Conservation (phyloP, 1,140 invertebrate genomes). For the Penaeus japonicus region DNA sequence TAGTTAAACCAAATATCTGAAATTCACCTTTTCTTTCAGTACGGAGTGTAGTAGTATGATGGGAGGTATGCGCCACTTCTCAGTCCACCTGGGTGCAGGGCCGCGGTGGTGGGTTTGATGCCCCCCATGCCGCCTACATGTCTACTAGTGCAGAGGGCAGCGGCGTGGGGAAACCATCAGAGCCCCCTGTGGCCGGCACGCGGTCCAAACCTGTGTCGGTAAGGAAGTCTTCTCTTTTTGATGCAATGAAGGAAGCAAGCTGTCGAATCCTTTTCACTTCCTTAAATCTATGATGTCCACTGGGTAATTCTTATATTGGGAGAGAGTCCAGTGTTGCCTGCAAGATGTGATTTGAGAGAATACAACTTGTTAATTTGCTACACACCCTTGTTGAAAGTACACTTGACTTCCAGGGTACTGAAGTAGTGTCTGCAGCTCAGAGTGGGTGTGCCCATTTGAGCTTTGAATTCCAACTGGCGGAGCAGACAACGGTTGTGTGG, state of each 20-base stretch:
- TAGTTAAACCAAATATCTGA: no score
- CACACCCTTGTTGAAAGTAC: no score
- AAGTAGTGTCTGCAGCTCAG: slow-evolving; percentile 53
- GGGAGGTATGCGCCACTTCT: slow-evolving; percentile 69
- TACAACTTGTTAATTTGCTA: no score
- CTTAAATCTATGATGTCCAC: no score
- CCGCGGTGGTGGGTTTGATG: slow-evolving; percentile 98
- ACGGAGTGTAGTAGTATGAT: slow-evolving; percentile 46
- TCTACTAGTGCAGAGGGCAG: slow-evolving; percentile 78
- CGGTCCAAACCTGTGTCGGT: slow-evolving; percentile 54
- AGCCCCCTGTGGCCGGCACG: slow-evolving; percentile 67
- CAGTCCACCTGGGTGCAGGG: slow-evolving; percentile 94
- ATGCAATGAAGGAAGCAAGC: neutral
- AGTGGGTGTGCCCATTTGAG: slow-evolving; percentile 49
- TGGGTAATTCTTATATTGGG: no score
- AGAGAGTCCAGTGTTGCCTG: no score
- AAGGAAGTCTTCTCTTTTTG: neutral
- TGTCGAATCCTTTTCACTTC: no score
- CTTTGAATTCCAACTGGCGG: slow-evolving; percentile 57
- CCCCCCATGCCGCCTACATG: slow-evolving; percentile 78
- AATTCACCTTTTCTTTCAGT: neutral
- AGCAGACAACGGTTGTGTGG: slow-evolving; percentile 58
- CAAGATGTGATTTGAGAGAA: no score
- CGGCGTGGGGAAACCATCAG: slow-evolving; percentile 81
- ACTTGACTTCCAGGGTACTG: slow-evolving; percentile 46